Conservation (phyloP, 53 echinoderm and acorn worm genomes). For the Stichopus horrens region DNA sequence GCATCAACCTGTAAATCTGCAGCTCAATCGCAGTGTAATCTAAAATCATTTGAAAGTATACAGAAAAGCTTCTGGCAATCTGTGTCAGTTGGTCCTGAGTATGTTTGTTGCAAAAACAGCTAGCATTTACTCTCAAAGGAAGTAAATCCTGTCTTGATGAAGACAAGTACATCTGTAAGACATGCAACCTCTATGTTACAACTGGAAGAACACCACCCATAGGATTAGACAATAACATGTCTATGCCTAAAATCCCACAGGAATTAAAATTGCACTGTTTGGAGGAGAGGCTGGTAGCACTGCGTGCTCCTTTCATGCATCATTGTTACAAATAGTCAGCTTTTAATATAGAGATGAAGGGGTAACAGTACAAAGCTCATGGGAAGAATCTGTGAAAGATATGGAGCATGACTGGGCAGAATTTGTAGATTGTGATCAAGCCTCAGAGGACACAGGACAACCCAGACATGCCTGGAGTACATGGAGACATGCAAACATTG, state of each 20-base stretch:
- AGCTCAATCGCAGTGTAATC: neutral
- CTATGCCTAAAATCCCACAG: constrained; percentile 21
- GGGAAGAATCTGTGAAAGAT: neutral
- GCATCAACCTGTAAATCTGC: neutral
- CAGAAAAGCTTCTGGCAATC: constrained; percentile 37
- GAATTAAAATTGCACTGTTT: constrained; percentile 18
- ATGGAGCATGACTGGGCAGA: constrained; percentile 20
- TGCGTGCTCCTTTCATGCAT: constrained; percentile 21
- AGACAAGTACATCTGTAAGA: constrained; percentile 39
- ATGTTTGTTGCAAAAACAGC: constrained; percentile 16
- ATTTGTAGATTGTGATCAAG: neutral
- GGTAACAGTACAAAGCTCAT: constrained; percentile 1
- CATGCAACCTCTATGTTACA: constrained; percentile 39
- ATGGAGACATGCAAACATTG: too few relatives aligned
- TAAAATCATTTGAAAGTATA: neutral
- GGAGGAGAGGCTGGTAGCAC: constrained; percentile 45
- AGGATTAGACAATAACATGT: constrained; percentile 36
- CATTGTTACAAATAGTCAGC: constrained; percentile 29
- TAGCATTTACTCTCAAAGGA: neutral
- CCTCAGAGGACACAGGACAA: neutral
- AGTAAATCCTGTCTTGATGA: neutral
- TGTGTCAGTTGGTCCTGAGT: constrained; percentile 33
- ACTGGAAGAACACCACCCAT: constrained; percentile 26
- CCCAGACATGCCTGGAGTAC: neutral
- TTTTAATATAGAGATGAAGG: constrained; percentile 47